A percentile compares a stretch with the other conserved stretches of the same genome.
phyloP scores from a whole-genome alignment of 2,797 vertebrate genomes.

The Silurus lanzhouensis region DNA sequence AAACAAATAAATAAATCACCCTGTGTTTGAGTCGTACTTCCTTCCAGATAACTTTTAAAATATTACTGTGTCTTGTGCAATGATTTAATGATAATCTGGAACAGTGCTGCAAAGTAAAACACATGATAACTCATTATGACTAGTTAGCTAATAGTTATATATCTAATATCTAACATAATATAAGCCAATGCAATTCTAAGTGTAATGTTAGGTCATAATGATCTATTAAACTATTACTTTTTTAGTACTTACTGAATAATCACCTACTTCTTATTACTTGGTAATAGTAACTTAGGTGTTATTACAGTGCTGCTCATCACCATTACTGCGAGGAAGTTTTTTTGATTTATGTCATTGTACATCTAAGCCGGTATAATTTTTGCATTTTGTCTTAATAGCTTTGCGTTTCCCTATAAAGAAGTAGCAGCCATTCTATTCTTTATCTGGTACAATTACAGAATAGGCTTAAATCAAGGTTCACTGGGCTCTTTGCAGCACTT shows the following conservation, averaged over 20 bases:
- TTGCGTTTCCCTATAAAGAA: neutral
- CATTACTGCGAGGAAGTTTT: neutral
- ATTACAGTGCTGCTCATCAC: neutral
- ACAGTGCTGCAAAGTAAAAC: neutral
- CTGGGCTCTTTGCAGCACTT: neutral
- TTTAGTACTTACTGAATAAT: neutral
- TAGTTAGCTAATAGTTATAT: neutral
- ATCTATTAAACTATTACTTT: neutral
- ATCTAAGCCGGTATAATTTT: neutral
- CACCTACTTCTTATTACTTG: neutral
- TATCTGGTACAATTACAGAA: neutral
- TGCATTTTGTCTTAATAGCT: neutral
- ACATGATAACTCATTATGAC: neutral
- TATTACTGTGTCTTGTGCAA: neutral
- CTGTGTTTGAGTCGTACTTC: neutral
- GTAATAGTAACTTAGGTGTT: neutral
- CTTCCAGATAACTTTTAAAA: too few species aligned
- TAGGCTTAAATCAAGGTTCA: neutral
- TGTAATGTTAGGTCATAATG: constrained; percentile 5
- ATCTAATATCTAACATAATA: too few species aligned
- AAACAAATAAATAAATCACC: neutral
- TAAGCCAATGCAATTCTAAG: too few species aligned
- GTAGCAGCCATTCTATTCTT: neutral
- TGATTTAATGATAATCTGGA: too few species aligned
- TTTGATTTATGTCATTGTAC: neutral